phyloP scores from a whole-genome alignment of 1,140 invertebrate genomes.

The Pinna nobilis region DNA sequence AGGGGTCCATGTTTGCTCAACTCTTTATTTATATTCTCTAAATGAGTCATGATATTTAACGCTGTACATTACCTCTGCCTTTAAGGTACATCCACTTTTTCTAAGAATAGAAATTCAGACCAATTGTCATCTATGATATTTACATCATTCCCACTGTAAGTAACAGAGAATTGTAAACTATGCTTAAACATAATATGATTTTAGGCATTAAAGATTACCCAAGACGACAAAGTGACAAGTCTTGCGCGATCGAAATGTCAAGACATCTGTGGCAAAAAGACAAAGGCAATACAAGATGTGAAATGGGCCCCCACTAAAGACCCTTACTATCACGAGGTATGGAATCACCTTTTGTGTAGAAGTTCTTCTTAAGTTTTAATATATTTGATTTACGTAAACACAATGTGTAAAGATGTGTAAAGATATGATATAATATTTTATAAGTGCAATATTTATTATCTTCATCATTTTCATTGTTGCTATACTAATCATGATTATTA shows the following conservation, averaged over 20 bases:
- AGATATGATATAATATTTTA: neutral
- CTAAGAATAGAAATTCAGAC: neutral
- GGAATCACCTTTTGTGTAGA: neutral
- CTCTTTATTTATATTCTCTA: no score
- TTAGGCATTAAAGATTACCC: slow-evolving; percentile 83
- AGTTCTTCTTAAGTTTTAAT: no score
- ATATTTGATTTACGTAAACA: neutral
- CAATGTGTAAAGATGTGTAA: neutral
- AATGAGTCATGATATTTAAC: neutral
- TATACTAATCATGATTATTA: slow-evolving; percentile 5
- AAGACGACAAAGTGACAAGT: slow-evolving; percentile 85
- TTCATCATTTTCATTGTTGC: neutral
- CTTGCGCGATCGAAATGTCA: slow-evolving; percentile 92
- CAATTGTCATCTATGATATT: neutral
- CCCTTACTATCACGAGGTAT: slow-evolving; percentile 40
- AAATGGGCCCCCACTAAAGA: slow-evolving; percentile 86
- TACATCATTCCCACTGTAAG: no score
- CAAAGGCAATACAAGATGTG: slow-evolving; percentile 87
- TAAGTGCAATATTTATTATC: neutral
- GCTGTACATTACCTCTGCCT: neutral
- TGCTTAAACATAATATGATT: neutral
- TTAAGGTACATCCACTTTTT: neutral
- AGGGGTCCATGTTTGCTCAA: no score
- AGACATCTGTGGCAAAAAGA: slow-evolving; percentile 87
- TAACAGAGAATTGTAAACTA: neutral